Evolutionary conservation across 1,140 invertebrate genomes (phyloP).

Genomic region (Diachasma alloeum): DNA sequence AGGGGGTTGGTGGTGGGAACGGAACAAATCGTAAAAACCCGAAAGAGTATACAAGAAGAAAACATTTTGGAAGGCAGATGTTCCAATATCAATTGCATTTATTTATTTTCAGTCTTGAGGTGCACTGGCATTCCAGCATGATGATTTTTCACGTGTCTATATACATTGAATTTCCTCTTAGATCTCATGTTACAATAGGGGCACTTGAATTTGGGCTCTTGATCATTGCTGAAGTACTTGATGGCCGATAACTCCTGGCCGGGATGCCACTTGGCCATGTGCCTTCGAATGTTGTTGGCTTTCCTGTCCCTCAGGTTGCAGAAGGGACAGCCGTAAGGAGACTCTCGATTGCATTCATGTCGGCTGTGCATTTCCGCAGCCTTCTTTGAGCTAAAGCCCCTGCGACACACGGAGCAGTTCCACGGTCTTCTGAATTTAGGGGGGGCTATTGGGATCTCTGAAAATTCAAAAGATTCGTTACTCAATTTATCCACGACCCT

Average conservation of each 20-base stretch:
- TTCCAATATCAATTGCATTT: too few species aligned
- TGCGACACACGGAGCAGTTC: conserved; percentile 55
- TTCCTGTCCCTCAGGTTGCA: conserved; percentile 64
- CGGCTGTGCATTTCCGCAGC: conserved; percentile 72
- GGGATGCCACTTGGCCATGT: conserved; percentile 55
- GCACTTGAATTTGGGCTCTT: conserved; percentile 42
- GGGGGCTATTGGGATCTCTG: too few species aligned
- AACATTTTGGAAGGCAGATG: too few species aligned
- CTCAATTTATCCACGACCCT: too few species aligned
- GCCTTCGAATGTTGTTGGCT: conserved; percentile 61
- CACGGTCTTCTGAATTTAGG: too few species aligned
- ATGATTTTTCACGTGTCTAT: conserved; percentile 25
- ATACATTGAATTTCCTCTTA: conserved; percentile 32
- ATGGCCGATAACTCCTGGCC: too few species aligned
- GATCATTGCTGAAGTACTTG: too few species aligned
- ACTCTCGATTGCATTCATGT: conserved; percentile 76
- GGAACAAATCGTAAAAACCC: too few species aligned
- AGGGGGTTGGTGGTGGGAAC: too few species aligned
- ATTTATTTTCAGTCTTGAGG: too few species aligned
- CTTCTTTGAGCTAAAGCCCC: conserved; percentile 56
- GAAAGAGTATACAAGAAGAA: too few species aligned
- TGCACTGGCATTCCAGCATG: background rate
- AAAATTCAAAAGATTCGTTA: too few species aligned
- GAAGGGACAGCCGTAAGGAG: conserved; percentile 72
- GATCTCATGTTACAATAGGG: conserved; percentile 37